phyloP scores from a whole-genome alignment of 2,113 vertebrate genomes.

The Megaleporinus macrocephalus region DNA sequence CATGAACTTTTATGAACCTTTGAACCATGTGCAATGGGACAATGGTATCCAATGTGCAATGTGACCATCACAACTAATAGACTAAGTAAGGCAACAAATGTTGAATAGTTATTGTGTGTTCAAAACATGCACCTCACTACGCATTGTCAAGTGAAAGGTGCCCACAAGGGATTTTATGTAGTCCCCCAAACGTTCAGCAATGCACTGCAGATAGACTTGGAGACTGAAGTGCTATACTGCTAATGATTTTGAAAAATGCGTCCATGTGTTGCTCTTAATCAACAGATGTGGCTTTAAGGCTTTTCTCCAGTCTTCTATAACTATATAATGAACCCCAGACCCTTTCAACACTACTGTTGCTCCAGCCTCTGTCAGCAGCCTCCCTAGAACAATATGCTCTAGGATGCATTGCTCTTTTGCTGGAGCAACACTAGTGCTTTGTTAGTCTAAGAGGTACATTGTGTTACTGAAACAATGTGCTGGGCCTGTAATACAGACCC shows the following conservation, averaged over 20 bases:
- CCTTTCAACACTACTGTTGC: not conserved
- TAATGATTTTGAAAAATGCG: not conserved
- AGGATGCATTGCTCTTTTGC: conserved; percentile 5
- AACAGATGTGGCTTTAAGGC: not conserved
- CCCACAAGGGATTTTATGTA: not conserved
- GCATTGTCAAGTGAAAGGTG: too few species aligned
- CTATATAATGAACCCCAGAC: conserved; percentile 1
- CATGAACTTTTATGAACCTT: too few species aligned
- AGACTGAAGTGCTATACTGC: not conserved
- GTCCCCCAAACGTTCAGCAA: not conserved
- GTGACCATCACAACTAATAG: too few species aligned
- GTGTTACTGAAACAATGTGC: conserved; percentile 17
- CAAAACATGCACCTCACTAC: too few species aligned
- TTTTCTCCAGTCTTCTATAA: not conserved
- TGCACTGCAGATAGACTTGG: not conserved
- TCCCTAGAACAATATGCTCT: conserved; percentile 7
- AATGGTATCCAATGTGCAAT: too few species aligned
- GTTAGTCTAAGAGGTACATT: conserved; percentile 21
- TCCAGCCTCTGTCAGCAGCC: conserved; percentile 31
- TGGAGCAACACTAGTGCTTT: conserved; percentile 10
- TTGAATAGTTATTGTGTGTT: too few species aligned
- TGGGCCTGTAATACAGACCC: conserved; percentile 6
- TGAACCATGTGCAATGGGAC: too few species aligned
- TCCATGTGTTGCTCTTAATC: not conserved
- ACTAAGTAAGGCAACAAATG: too few species aligned